A percentile compares a stretch with the other conserved stretches of the same genome.
Conservation (phyloP, 2,888 invertebrate genomes). For the Ametastegia equiseti region DNA sequence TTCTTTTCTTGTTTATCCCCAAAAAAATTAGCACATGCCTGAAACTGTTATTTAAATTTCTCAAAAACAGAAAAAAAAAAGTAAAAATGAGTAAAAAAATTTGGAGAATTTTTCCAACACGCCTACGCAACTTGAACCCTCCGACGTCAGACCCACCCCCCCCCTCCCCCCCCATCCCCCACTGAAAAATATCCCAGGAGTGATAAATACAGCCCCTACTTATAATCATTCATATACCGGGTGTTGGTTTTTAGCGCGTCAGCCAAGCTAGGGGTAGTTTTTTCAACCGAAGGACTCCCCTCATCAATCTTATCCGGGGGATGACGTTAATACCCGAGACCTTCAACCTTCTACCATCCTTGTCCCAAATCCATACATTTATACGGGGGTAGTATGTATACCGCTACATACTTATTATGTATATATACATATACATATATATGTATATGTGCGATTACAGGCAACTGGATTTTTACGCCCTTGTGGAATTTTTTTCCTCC, state of each 20-base stretch:
- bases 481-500: too few relatives aligned
- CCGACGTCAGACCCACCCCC: neutral
- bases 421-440: neutral
- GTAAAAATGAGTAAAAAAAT: conserved; percentile 29
- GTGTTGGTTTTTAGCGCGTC: conserved; percentile 47
- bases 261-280: conserved; percentile 40
- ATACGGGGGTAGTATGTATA: too few relatives aligned
- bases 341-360: conserved; percentile 25
- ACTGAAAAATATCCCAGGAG: too few relatives aligned
- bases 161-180: neutral
- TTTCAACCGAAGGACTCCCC: conserved; percentile 50
- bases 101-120: neutral
- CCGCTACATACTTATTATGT: too few relatives aligned
- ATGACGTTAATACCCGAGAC: conserved; percentile 70
- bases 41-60: too few relatives aligned
- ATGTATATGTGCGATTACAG: neutral
- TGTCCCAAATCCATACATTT: conserved; percentile 33
- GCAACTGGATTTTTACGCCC: neutral
- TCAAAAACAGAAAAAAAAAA: conserved; percentile 6
- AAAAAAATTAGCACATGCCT: too few relatives aligned
- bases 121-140: too few relatives aligned
- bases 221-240: conserved; percentile 46
- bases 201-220: conserved; percentile 45
- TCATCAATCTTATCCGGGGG: conserved; percentile 73
- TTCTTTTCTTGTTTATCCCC: too few relatives aligned